Evolutionary conservation across 2,113 vertebrate genomes (phyloP), one percentile per base, ranked within the genome.

Genomic region (Pachyramphus minor): DNA sequence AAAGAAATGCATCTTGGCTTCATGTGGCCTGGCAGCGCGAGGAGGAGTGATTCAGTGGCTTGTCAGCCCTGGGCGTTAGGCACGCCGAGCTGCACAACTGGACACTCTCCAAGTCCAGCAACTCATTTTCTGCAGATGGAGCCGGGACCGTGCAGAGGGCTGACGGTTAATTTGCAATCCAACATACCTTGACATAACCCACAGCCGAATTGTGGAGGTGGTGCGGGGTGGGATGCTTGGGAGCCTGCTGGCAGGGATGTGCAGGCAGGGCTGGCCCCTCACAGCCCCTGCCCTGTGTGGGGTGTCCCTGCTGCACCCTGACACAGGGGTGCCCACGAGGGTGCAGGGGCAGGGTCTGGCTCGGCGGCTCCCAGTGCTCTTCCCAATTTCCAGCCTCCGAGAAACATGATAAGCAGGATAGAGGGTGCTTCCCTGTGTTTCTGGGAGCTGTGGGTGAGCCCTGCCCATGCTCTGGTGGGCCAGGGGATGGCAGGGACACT

Each of bases 1-100:
- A 98, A 98, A 97, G 97, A 97, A 98, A 98, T 98, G 97, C 91
- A 89, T 98, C 97, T 97, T 97, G 97, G 97, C 97, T 97, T 93
- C 91, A 33, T 35, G 35, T 78, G 89, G 97, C 96, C 86, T 74
- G 96, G 96, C 95, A 97, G 96, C 81, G 23, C 39, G 21, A 95
- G 18, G 92, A 82, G 96, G 94, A 37, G 97, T 96, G 97, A 98
- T 97, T 97, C 98, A 97, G 77, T 95, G 96, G 89, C 97, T 90
- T 97, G 98, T 98, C 98, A 97, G 93, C 95, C 95, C 97, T 95
- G 95, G 59, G 84, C 72, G 96, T 97, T 97, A 93, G 96, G 96
- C 95, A 90, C 67, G 79, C 90, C 21, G 95, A 93, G 94, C 96
- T 62, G 87, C 97, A 79, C 96, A 91, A 71, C 98, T 98, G 98